These are phyloP conservation scores for Gymnobelideus leadbeateri DNA, from an alignment of 2,113 vertebrate species.

Conservation along the genomic window DNA sequence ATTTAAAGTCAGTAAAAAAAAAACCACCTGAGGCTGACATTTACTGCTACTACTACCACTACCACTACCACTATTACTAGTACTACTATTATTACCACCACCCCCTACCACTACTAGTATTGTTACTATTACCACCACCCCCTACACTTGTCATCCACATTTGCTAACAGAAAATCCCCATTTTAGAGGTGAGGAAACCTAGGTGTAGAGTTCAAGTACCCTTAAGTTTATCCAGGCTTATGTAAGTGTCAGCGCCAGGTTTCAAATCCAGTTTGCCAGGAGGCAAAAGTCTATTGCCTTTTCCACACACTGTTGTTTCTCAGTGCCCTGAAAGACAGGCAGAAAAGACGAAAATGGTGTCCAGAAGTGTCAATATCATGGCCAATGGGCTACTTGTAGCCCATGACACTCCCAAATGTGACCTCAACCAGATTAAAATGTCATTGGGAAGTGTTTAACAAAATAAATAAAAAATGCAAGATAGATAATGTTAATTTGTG, in stretches of 20 bases:
- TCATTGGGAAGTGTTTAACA: not conserved
- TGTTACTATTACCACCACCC: no score
- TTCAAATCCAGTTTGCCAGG: not conserved
- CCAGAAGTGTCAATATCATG: not conserved
- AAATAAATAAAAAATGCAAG: not conserved
- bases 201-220: not conserved
- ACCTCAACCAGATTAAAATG: not conserved
- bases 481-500: not conserved
- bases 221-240: not conserved
- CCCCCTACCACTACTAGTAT: no score
- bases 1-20: no score
- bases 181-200: not conserved
- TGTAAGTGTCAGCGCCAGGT: not conserved
- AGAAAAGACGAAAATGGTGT: not conserved
- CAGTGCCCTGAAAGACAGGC: not conserved
- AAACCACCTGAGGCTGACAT: no score
- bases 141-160: no score
- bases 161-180: not conserved
- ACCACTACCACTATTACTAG: no score
- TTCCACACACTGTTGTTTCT: not conserved
- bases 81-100: no score
- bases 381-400: not conserved
- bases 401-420: not conserved
- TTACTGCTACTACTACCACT: no score
- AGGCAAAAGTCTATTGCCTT: not conserved